phyloP scores from a whole-genome alignment of 2,888 invertebrate genomes.

The Drosophila phalerata region DNA sequence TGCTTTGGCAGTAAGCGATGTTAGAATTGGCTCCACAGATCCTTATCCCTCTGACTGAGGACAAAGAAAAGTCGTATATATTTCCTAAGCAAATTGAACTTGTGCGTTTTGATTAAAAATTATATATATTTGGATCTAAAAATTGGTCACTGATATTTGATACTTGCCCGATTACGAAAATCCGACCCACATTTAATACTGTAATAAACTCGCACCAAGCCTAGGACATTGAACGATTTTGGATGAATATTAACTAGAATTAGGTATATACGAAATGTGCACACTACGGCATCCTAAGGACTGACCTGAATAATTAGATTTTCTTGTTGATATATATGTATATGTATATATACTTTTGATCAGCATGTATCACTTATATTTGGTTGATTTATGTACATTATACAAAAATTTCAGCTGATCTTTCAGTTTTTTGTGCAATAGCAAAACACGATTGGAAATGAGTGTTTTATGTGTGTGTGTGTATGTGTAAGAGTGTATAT shows the following conservation, averaged over 20 bases:
- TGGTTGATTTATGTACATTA: constrained; percentile 46
- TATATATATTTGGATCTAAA: constrained; percentile 2
- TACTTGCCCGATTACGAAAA: constrained; percentile 11
- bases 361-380: constrained; percentile 58
- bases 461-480: constrained; percentile 7
- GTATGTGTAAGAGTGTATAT: constrained; percentile 6
- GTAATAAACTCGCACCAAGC: constrained; percentile 31
- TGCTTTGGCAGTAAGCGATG: constrained; percentile 54
- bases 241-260: constrained; percentile 5
- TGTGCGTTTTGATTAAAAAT: constrained; percentile 15
- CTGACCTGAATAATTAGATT: constrained; percentile 49
- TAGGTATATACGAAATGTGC: constrained; percentile 32
- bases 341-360: constrained; percentile 28
- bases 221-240: constrained; percentile 14
- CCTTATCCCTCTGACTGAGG: background rate
- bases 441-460: constrained; percentile 25
- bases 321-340: background rate
- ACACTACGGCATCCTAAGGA: constrained; percentile 31
- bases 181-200: constrained; percentile 42
- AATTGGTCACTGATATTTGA: constrained; percentile 9
- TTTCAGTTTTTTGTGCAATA: constrained; percentile 41
- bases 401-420: constrained; percentile 41
- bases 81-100: constrained; percentile 9
- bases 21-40: constrained; percentile 23
- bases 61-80: background rate